These are phyloP conservation scores for Nyctereutes procyonoides DNA, from an alignment of 2,113 vertebrate genomes.

Conservation along the genomic window DNA sequence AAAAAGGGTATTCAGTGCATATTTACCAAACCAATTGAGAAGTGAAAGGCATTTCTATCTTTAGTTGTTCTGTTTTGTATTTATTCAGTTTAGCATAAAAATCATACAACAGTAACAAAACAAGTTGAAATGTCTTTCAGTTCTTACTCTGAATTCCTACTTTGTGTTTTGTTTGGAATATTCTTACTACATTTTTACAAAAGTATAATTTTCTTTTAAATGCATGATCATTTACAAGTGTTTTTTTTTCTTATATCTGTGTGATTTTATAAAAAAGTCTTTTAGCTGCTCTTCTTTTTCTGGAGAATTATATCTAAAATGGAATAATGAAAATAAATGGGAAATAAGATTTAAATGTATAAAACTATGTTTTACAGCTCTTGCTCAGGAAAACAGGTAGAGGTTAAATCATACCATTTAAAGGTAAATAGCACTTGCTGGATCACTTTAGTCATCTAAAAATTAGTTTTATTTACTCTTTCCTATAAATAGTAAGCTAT, in stretches of 20 bases:
- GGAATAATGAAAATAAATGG: slow-evolving; percentile 36
- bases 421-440: neutral
- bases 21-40: slow-evolving; percentile 32
- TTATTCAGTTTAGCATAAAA: slow-evolving; percentile 44
- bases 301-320: slow-evolving; percentile 28
- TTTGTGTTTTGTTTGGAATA: slow-evolving; percentile 57
- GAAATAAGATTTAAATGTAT: neutral
- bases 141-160: slow-evolving; percentile 7
- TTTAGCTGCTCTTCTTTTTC: slow-evolving; percentile 14
- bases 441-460: neutral
- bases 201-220: slow-evolving; percentile 60
- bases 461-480: slow-evolving; percentile 23
- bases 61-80: slow-evolving; percentile 12
- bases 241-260: slow-evolving; percentile 29
- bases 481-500: neutral
- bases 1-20: neutral
- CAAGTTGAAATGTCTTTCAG: slow-evolving; percentile 19
- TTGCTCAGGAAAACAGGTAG: slow-evolving; percentile 33
- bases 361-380: neutral
- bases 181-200: slow-evolving; percentile 20
- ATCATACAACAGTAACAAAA: neutral
- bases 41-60: neutral
- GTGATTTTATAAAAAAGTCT: neutral
- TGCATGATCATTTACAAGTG: slow-evolving; percentile 32
- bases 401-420: neutral